Evolutionary conservation across 2,888 invertebrate species (phyloP).

Genomic region (Andricus curvator): DNA sequence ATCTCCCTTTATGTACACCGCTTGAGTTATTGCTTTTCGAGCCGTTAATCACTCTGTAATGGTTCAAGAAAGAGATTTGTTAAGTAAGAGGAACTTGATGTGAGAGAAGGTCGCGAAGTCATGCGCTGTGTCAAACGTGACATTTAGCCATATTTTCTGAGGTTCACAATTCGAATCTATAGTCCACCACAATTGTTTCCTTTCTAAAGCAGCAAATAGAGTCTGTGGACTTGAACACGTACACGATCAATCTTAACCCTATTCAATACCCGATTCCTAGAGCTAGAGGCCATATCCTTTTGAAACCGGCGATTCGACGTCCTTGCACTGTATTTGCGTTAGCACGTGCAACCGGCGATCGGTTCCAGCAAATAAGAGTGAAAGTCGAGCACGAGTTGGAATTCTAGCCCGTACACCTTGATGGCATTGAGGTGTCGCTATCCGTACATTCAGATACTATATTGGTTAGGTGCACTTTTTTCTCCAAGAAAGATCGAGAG

Average conservation of each 20-base stretch:
- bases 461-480: conserved; percentile 51
- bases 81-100: conserved; percentile 30
- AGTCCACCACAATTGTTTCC: background rate
- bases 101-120: conserved; percentile 13
- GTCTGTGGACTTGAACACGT: conserved; percentile 14
- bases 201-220: conserved; percentile 11
- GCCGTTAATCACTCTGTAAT: conserved; percentile 24
- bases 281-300: conserved; percentile 49
- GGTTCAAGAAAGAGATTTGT: conserved; percentile 24
- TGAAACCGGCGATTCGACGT: conserved; percentile 59
- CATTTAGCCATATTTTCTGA: conserved; percentile 9
- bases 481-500: conserved; percentile 33
- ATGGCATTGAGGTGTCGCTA: conserved; percentile 67
- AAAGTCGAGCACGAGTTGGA: conserved; percentile 69
- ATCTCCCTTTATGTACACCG: conserved; percentile 18
- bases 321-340: conserved; percentile 62
- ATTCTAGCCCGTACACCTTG: conserved; percentile 63
- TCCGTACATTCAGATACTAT: conserved; percentile 43
- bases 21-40: conserved; percentile 5
- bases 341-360: conserved; percentile 59
- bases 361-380: conserved; percentile 66
- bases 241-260: conserved; percentile 20
- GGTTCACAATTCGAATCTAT: background rate
- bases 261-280: conserved; percentile 14
- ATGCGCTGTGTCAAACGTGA: background rate